These are phyloP conservation scores for Poicephalus gulielmi DNA, from an alignment of 2,113 vertebrate species.

Conservation along the genomic window DNA sequence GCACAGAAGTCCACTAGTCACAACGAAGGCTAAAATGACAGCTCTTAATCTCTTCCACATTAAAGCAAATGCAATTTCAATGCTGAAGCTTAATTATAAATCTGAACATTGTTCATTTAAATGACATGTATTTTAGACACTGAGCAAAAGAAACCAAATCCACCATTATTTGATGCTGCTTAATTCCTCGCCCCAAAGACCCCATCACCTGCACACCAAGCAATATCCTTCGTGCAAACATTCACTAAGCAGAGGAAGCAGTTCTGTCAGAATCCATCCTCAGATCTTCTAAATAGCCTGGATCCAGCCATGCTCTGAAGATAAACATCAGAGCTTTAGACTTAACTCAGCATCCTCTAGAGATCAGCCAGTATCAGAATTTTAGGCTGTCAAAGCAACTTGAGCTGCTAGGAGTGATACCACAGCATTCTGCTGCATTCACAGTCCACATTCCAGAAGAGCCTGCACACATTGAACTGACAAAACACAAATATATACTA, in stretches of 20 bases:
- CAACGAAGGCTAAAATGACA: neutral
- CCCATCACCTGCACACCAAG: neutral
- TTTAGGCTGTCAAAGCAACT: neutral
- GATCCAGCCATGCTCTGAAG: neutral
- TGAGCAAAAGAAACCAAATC: neutral
- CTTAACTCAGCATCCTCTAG: neutral
- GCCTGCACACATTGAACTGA: accelerated
- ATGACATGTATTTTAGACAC: neutral
- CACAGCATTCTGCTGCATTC: neutral
- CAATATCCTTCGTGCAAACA: neutral
- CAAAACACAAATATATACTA: neutral
- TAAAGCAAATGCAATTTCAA: neutral
- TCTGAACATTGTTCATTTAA: neutral
- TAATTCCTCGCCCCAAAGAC: neutral
- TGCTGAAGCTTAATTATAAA: neutral
- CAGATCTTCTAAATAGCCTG: neutral
- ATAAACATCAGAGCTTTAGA: slow-evolving; percentile 1
- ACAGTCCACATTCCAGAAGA: neutral
- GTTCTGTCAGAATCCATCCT: neutral
- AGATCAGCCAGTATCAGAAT: neutral
- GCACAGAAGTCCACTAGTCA: neutral
- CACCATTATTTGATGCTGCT: neutral
- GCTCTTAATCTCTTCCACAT: neutral
- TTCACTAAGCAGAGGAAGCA: neutral
- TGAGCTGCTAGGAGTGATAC: neutral